Conservation (phyloP, 1,140 invertebrate species). For the Lepidurus couesii region DNA sequence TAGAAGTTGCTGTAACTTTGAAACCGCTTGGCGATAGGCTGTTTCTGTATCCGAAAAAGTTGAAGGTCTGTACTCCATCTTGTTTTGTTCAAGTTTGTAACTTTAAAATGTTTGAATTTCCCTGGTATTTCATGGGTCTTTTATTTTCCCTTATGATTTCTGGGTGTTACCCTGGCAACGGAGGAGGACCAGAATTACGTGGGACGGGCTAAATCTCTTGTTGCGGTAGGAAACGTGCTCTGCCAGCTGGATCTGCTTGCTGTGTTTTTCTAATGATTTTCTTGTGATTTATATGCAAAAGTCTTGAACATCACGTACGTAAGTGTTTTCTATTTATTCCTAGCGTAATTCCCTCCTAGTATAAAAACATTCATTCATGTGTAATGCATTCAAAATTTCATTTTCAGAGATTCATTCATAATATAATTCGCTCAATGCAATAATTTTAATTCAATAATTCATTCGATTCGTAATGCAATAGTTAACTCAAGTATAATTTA, state of each 20-base stretch:
- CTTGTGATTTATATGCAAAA: not conserved
- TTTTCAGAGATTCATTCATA: not conserved
- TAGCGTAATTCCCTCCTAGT: too few relatives aligned
- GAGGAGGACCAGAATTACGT: not conserved
- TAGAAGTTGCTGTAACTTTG: conserved; percentile 6
- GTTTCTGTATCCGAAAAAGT: not conserved
- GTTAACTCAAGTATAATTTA: too few relatives aligned
- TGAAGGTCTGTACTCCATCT: not conserved
- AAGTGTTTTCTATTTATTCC: not conserved
- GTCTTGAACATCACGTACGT: too few relatives aligned
- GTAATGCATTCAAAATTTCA: not conserved
- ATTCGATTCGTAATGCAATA: too few relatives aligned
- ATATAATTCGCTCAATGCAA: not conserved
- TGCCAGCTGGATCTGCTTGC: not conserved
- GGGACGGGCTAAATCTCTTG: not conserved
- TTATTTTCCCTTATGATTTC: too few relatives aligned
- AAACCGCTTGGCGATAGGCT: not conserved
- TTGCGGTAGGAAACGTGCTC: not conserved
- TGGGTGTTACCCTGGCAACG: too few relatives aligned
- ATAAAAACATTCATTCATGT: not conserved
- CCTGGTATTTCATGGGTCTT: too few relatives aligned
- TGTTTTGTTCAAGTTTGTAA: not conserved
- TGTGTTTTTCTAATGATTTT: not conserved
- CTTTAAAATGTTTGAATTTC: too few relatives aligned
- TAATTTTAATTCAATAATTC: not conserved